Conservation (phyloP, 1,140 invertebrate genomes). For the Drosophila biarmipes region DNA sequence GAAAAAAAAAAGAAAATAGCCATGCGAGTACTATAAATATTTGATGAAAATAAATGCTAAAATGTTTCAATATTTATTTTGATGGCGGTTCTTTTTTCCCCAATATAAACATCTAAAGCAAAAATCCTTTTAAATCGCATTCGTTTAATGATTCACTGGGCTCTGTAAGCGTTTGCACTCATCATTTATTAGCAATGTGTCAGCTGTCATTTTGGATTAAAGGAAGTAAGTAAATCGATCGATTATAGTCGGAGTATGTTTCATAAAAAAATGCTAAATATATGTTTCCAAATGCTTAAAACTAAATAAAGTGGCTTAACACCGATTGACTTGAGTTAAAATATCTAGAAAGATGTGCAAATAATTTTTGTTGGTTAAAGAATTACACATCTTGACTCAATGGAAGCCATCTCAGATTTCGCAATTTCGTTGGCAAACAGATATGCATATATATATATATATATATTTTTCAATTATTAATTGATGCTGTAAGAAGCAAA, state of each 20-base stretch:
- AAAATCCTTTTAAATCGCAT: neutral
- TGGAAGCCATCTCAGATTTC: neutral
- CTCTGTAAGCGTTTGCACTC: neutral
- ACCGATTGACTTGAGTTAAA: neutral
- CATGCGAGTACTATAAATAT: conserved; percentile 13
- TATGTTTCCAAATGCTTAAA: too few relatives aligned
- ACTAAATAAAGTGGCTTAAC: too few relatives aligned
- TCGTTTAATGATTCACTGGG: neutral
- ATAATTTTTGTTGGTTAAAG: conserved; percentile 34
- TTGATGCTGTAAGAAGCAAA: conserved; percentile 54
- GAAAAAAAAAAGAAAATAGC: conserved; percentile 2
- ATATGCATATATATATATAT: conserved; percentile 1
- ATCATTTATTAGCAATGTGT: neutral
- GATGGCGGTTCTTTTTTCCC: neutral
- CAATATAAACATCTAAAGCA: neutral
- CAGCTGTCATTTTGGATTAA: neutral
- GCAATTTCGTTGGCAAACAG: conserved; percentile 25
- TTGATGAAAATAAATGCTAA: conserved; percentile 20
- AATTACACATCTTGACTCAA: conserved; percentile 17
- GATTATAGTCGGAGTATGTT: neutral
- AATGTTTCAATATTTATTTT: conserved; percentile 24
- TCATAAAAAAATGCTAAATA: too few relatives aligned
- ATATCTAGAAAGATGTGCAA: conserved; percentile 3
- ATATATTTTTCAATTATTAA: conserved; percentile 68
- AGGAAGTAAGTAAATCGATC: neutral